Base-by-base conservation (phyloP, 2,888 invertebrate species). In the Ophion obscuratus region DNA sequence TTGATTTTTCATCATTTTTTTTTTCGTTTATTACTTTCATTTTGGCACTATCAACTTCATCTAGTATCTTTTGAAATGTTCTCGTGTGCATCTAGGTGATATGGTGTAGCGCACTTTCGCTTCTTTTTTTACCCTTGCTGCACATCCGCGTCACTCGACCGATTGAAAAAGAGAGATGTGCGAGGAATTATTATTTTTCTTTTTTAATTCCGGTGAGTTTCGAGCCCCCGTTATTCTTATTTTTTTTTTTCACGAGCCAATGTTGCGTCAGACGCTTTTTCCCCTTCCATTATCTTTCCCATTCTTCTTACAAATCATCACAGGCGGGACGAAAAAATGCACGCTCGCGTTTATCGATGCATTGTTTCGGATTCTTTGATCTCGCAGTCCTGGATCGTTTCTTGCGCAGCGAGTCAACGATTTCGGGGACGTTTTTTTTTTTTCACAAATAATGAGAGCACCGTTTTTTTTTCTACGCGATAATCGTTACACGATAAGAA, bases 11-110 rank as follows among this genome's bases (percentile, higher is more conserved):
- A 64, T 64, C 5, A 62, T 64, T 67, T 36, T 77, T 59, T 77
- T 17, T 77, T 11, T 62, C 61, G n/a, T 64, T 81, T 79, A 80
- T 83, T 76, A 82, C 81, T 86, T 80, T 87, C 80, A 67, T 76
- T 89, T 89, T 89, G 89, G 89, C 89, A 89, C 87, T 89, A 85
- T 88, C 82, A 82, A 82, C 79, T 84, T 80, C 81, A 59, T 87
- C 77, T 85, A 84, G 74, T 40, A 67, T 64, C 74, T 67, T 57
- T 53, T 14, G 14, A 53, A 47, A 20, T 62, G 61, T 75, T 61
- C 62, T 40, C 27, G 27, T 83, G 74, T 76, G 67, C 80, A 68
- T 81, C 64, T 85, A 85, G 84, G 81, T 87, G 87, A 88, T 88
- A 88, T 85, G 87, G 76, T 87, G 82, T 80, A 74, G 27, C 82